These are phyloP conservation scores for Acleris emargana DNA, from an alignment of 2,888 invertebrate genomes.

Conservation along the genomic window DNA sequence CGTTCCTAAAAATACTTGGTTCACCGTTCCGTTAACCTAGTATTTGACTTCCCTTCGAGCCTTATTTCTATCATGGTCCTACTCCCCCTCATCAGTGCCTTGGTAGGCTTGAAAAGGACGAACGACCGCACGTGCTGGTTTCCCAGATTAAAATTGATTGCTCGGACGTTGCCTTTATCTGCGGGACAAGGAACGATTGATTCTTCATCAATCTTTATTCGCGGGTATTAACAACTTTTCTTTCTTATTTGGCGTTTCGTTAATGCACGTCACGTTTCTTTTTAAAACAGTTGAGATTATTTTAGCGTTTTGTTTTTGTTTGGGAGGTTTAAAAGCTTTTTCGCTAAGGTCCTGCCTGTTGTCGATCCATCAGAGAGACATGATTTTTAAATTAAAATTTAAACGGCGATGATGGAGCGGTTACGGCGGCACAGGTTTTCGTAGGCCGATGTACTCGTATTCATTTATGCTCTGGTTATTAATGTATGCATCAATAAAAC, in stretches of 20 bases:
- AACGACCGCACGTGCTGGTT: slow-evolving; percentile 57
- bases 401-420: slow-evolving; percentile 26
- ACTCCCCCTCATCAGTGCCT: slow-evolving; percentile 42
- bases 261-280: slow-evolving; percentile 40
- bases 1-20: slow-evolving; percentile 14
- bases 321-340: slow-evolving; percentile 30
- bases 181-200: slow-evolving; percentile 75
- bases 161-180: slow-evolving; percentile 73
- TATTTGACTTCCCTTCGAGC: slow-evolving; percentile 34
- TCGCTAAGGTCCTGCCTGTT: slow-evolving; percentile 23
- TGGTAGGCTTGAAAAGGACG: slow-evolving; percentile 48
- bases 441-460: neutral
- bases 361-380: slow-evolving; percentile 30
- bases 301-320: slow-evolving; percentile 33
- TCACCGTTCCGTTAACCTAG: slow-evolving; percentile 1
- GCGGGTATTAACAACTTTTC: slow-evolving; percentile 66
- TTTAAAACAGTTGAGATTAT: slow-evolving; percentile 32
- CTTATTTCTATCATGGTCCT: slow-evolving; percentile 54
- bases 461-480: neutral
- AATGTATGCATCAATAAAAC: neutral
- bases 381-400: slow-evolving; percentile 29
- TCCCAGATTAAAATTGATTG: slow-evolving; percentile 83
- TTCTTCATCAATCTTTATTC: slow-evolving; percentile 83
- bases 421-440: neutral
- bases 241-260: slow-evolving; percentile 45